Evolutionary conservation across 1,140 invertebrate species (phyloP).

Genomic region (honey bee (Apis mellifera)): Amel_HAv3.1 CM009939.2:2008001-2008500

Average conservation of each 20-base stretch:
- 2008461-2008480: no score
- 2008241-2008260: background rate
- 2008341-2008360: no score
- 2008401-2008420: no score
- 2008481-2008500: no score
- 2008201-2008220: constrained; percentile 34
- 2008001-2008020: constrained; percentile 62
- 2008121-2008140: constrained; percentile 67
- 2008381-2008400: no score
- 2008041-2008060: constrained; percentile 54
- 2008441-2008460: no score
- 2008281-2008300: background rate
- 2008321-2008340: no score
- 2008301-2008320: no score
- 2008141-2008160: constrained; percentile 67
- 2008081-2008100: constrained; percentile 67
- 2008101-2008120: constrained; percentile 58
- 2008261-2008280: background rate
- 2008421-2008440: no score
- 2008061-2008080: constrained; percentile 71
- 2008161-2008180: constrained; percentile 55
- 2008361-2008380: background rate
- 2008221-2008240: no score
- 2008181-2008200: constrained; percentile 48
- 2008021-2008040: constrained; percentile 41